Percentiles rank a stretch among this genome's conserved stretches.
These are phyloP conservation scores for Lithophane semibrunnea DNA, from an alignment of 2,888 invertebrate genomes.

Conservation along the genomic window DNA sequence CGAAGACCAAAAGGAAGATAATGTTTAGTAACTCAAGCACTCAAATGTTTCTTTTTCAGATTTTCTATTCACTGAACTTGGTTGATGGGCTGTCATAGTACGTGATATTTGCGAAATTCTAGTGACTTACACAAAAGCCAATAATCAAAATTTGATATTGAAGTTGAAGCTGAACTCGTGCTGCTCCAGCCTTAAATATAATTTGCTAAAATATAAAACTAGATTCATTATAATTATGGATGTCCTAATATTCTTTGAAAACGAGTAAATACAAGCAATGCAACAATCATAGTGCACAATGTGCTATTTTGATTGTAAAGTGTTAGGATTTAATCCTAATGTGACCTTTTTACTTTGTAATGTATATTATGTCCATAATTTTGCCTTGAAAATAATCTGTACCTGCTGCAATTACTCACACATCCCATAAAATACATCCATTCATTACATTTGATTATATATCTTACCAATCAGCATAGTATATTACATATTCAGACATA, in stretches of 20 bases:
- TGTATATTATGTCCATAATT: neutral
- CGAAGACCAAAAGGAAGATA: neutral
- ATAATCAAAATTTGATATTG: constrained; percentile 7
- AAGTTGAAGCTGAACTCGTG: constrained; percentile 5
- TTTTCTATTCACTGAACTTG: neutral
- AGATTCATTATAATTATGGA: neutral
- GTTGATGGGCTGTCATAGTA: neutral
- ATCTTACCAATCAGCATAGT: constrained; percentile 38
- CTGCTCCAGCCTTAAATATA: constrained; percentile 10
- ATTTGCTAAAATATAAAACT: constrained; percentile 11
- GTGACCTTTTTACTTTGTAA: neutral
- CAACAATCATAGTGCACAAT: neutral
- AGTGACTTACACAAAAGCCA: neutral
- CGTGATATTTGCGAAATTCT: neutral
- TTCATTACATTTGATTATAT: constrained; percentile 20
- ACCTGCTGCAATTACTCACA: neutral
- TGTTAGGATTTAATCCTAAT: constrained; percentile 36
- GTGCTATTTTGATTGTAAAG: neutral
- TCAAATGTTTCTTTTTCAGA: neutral
- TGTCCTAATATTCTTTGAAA: neutral
- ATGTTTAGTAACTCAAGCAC: neutral
- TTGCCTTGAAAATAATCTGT: neutral
- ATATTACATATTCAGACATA: constrained; percentile 20
- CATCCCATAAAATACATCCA: constrained; percentile 10
- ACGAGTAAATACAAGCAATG: neutral